Percentiles rank a stretch among this genome's conserved stretches.
phyloP scores from a whole-genome alignment of 2,113 vertebrate species.

The Willisornis vidua region DNA sequence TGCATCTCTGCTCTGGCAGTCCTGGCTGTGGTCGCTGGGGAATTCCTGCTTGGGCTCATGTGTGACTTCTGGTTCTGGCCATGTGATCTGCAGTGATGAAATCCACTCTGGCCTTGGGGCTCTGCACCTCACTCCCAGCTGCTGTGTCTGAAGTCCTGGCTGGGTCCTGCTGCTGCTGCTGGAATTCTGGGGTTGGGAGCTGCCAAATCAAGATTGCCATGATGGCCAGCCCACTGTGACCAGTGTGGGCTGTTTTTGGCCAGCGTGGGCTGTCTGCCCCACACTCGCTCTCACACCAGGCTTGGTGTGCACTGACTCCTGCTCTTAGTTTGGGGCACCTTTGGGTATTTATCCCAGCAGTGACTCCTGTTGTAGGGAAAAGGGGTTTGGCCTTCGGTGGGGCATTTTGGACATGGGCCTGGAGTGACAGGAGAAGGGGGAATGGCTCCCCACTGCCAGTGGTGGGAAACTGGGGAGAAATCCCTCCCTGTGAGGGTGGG shows the following conservation, averaged over 20 bases:
- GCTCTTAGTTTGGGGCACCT: not conserved
- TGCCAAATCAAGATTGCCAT: fast-evolving
- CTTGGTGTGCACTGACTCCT: not conserved
- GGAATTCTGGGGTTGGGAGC: not conserved
- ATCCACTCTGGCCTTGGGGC: not conserved
- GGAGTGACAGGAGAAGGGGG: not conserved
- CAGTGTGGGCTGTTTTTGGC: not conserved
- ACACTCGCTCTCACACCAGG: fast-evolving
- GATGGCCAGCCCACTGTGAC: not conserved
- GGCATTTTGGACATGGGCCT: not conserved
- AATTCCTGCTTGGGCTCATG: not conserved
- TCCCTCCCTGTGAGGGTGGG: not conserved
- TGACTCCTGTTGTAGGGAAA: not conserved
- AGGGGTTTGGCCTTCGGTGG: not conserved
- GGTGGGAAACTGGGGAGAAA: not conserved
- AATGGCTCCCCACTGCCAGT: not conserved
- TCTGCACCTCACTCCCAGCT: not conserved
- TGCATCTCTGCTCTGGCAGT: not conserved
- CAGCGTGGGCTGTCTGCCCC: not conserved
- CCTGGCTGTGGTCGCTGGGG: not conserved
- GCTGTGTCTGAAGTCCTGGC: fast-evolving
- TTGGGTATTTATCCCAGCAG: not conserved
- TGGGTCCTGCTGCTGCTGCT: fast-evolving
- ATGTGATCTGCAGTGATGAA: not conserved
- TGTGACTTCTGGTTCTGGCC: not conserved